Evolutionary conservation across 2,113 vertebrate species (phyloP), one percentile per base, ranked within the genome.

Genomic region (Cyrtonyx montezumae): DNA sequence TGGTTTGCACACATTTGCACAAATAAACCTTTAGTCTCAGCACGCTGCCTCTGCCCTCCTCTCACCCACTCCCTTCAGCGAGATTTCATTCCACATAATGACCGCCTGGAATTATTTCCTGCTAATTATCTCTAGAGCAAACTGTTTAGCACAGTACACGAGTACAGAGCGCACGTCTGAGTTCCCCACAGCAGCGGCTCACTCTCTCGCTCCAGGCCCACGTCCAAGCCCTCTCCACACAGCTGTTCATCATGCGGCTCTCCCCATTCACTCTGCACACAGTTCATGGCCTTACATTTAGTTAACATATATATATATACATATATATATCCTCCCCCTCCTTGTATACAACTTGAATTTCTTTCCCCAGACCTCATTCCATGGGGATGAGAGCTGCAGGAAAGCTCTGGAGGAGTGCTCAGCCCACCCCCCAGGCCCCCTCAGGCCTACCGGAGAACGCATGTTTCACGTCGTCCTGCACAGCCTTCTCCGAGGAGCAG

Each of bases 91-190:
- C 87, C 90, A 43, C 25, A 6, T 5, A n/a, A 68, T 8, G 32
- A 21, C 21, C 28, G 28, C 16, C 66, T 34, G 70, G 56, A 71
- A 45, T 58, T 10, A 8, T 10, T 42, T 68, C 42, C 42, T 23
- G 74, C 81, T 15, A 6, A 55, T 13, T 20, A 37, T 34, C 15
- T 79, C 48, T 40, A 7, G 6, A 53, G 17, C 37, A 32, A n/a
- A 71, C 79, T 76, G 3, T 23, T 46, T 7, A 32, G 28, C 6
- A 32, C 3, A 11, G 65, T 11, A 25, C 3, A 43, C n/a, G 66
- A 32, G 30, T 10, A 34, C 51, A 20, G 4, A 22, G 32, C 0
- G 0, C 18, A 13, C 0, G 0, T 21, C 63, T 1, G 22, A 5
- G 0, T 32, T 48, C 42, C 37, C 45, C 0, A 2, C 46, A 36